Base-by-base conservation (phyloP, 2,888 invertebrate species). In the Cosmia pyralina region DNA sequence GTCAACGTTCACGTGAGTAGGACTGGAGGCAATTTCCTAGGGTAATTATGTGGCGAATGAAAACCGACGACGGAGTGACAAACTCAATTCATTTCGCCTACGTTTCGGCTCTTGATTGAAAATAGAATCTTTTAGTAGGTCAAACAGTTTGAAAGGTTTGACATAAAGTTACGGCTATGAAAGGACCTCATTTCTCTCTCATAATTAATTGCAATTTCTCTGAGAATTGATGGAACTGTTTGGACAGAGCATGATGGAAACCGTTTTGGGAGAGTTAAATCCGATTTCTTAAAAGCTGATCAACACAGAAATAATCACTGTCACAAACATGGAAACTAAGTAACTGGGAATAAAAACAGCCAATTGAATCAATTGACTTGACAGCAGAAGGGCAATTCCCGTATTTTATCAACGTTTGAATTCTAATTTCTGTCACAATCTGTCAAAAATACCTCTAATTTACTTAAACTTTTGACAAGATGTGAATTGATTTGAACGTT, bases 31-130 rank as follows among this genome's bases (percentile, higher is more conserved):
- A 95, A 95, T 95, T 94, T 94, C 94, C 94, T 90, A 83, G 89
- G 88, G 92, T 94, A 95, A 95, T 95, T 93, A 93, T 92, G 92
- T 89, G 92, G 92, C 87, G 90, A 93, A 93, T 93, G 94, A 92
- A 93, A 93, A 93, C 93, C 90, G 88, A 89, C 84, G 83, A 87
- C 86, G 82, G 88, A 88, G 90, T 90, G 91, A 90, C 90, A 90
- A 88, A 90, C 88, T 88, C 89, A 89, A 91, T 93, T 92, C 89
- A 90, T 90, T 91, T 86, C 84, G 74, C 72, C 77, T 79, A 68
- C 80, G 73, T 79, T 79, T 63, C 69, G 41, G 75, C 72, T 72
- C 81, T 72, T 80, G 70, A 67, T 76, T 79, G 70, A 67, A 72
- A 70, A 75, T 73, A 81, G 72, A 85, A 79, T 77, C 50, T 58